phyloP scores from a whole-genome alignment of 1,140 invertebrate species.

The Cherax quadricarinatus region DNA sequence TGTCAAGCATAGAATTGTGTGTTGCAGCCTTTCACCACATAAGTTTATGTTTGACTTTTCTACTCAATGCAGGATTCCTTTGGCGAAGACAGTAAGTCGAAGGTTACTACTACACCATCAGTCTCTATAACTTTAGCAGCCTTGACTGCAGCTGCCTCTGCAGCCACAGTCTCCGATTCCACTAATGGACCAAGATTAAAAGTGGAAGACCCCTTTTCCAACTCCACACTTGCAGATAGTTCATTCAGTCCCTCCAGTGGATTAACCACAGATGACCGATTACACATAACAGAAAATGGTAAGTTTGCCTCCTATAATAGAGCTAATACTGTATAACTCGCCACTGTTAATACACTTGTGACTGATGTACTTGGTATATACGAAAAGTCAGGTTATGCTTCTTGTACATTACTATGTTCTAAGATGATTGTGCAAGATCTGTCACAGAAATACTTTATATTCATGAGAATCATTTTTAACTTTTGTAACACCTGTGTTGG shows the following conservation, averaged over 20 bases:
- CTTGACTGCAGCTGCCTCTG: conserved; percentile 26
- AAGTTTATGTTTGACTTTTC: neutral
- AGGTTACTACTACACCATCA: neutral
- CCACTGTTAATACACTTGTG: too few species aligned
- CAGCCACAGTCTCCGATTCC: conserved; percentile 9
- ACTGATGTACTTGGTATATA: too few species aligned
- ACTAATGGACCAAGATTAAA: conserved; percentile 22
- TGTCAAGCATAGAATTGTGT: too few species aligned
- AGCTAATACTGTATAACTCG: too few species aligned
- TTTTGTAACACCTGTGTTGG: too few species aligned
- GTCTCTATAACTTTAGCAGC: conserved; percentile 44
- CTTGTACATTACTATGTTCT: too few species aligned
- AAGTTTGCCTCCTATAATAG: neutral
- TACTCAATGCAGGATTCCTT: conserved; percentile 22
- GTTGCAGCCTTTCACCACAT: too few species aligned
- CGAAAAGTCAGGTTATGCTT: too few species aligned
- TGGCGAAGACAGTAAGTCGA: conserved; percentile 20
- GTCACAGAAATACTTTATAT: too few species aligned
- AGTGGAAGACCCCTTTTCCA: conserved; percentile 27
- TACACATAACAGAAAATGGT: conserved; percentile 61
- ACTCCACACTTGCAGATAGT: conserved; percentile 50
- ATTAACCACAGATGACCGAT: conserved; percentile 40
- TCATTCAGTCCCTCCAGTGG: conserved; percentile 54
- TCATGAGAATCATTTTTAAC: too few species aligned
- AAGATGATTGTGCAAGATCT: too few species aligned